phyloP scores from a whole-genome alignment of 2,797 vertebrate species.

The Phoebastria nigripes region DNA sequence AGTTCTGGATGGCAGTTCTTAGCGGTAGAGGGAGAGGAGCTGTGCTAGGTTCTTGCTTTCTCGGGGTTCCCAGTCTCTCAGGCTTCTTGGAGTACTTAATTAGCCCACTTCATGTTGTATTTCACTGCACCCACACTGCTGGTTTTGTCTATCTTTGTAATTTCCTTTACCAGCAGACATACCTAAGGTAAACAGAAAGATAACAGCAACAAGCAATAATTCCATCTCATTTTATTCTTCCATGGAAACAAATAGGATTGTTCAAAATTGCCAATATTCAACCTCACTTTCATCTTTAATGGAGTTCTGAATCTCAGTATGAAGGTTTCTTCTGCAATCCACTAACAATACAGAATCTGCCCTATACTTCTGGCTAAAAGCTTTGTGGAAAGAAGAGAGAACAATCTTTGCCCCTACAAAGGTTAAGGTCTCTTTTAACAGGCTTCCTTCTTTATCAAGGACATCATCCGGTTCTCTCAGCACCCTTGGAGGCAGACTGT shows the following conservation, averaged over 20 bases:
- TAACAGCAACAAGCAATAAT: not conserved
- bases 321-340: not conserved
- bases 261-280: not conserved
- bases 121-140: not conserved
- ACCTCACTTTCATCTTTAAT: not conserved
- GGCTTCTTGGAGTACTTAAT: not conserved
- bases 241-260: not conserved
- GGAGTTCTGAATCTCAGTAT: not conserved
- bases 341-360: not conserved
- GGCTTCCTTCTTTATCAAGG: not conserved
- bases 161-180: not conserved
- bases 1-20: not conserved
- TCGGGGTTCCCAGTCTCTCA: not conserved
- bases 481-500: not conserved
- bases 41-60: not conserved
- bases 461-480: not conserved
- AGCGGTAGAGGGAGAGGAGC: not conserved
- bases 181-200: not conserved
- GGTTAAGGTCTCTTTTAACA: not conserved
- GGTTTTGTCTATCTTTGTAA: not conserved
- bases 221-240: not conserved
- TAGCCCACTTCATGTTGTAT: not conserved
- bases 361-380: not conserved
- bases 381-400: not conserved
- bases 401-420: not conserved